phyloP scores from a whole-genome alignment of 1,140 invertebrate genomes.

The Agrilus planipennis region DNA sequence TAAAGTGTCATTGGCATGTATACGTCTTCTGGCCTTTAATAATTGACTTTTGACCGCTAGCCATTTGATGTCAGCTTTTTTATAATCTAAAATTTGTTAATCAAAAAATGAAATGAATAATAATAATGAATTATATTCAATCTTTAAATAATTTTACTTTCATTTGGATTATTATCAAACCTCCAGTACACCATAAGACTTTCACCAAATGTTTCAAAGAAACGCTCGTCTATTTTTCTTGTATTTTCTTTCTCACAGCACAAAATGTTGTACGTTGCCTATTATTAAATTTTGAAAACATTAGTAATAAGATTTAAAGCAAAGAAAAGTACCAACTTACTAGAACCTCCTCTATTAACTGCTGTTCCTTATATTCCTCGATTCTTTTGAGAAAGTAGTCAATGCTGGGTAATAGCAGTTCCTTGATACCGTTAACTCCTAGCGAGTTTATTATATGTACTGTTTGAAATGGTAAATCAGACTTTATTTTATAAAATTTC shows the following conservation, averaged over 20 bases:
- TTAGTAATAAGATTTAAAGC: slow-evolving; percentile 1
- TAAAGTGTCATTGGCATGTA: slow-evolving; percentile 7
- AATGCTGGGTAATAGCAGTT: slow-evolving; percentile 19
- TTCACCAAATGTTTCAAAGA: slow-evolving; percentile 9
- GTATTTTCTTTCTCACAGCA: slow-evolving; percentile 2
- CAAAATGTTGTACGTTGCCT: slow-evolving; percentile 8
- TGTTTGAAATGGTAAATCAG: slow-evolving; percentile 15
- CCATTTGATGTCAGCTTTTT: slow-evolving; percentile 16
- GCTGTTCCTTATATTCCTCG: slow-evolving; percentile 9
- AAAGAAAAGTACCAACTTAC: slow-evolving; percentile 12
- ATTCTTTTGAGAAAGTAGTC: slow-evolving; percentile 13
- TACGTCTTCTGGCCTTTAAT: slow-evolving; percentile 20
- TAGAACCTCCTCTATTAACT: slow-evolving; percentile 17
- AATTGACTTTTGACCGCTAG: slow-evolving; percentile 17
- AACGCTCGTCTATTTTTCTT: slow-evolving; percentile 1
- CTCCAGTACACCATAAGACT: slow-evolving; percentile 8
- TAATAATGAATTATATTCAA: background rate
- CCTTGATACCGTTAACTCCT: slow-evolving; percentile 21
- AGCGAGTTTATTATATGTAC: slow-evolving; percentile 20
- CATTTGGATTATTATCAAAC: slow-evolving; percentile 12
- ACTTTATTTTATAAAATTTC: slow-evolving; percentile 16
- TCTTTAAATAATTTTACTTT: slow-evolving; percentile 5
- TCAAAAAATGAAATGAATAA: background rate
- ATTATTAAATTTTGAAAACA: slow-evolving; percentile 1
- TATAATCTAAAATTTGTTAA: slow-evolving; percentile 6